Base-by-base conservation (phyloP, 2,113 vertebrate species). In the Oryzias curvinotus region DNA sequence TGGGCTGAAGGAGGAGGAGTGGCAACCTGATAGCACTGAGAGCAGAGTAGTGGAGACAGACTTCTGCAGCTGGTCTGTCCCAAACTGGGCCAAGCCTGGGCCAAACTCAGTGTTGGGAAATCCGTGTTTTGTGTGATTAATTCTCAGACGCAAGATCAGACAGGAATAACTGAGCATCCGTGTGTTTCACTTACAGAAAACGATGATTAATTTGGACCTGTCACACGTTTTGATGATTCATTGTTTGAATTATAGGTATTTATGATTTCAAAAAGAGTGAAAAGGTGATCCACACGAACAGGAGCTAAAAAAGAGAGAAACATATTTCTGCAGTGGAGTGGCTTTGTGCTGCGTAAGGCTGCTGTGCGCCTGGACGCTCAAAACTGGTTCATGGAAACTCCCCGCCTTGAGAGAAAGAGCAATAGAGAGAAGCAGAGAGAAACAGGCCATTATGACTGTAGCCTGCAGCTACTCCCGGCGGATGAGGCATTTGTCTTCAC, bases 401-500 rank as follows among this genome's bases (percentile, higher is more conserved):
- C 86, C 86, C 47, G 78, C 71, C 62, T 69, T 46, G 60, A 84
- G 78, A 84, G 74, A 67, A 81, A 75, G 59, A 71, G 65, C 54
- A 69, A 65, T 56, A 56, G 44, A 41, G 45, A 54, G 56, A 50
- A 51, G 46, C 50, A 64, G 56, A 70, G 54, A 61, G 56, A 68
- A 61, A 73, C 77, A 70, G 81, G 76, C 85, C 86, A 88, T 90
- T 88, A 89, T 82, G 84, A 85, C 83, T 84, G 41, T 52, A 80
- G 82, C 87, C 86, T 52, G 61, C 48, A 75, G 85, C 83, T 73
- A 82, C 78, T 90, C 89, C 86, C 89, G 79, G 14, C 46, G 89
- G 87, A 87, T 77, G 74, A 85, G 79, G 86, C 86, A 89, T 89
- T 89, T 90, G 87, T 90, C 89, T 87, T 89, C 87, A 88, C 87